Evolutionary conservation across 1,140 invertebrate species (phyloP).

Genomic region (Aphis gossypii): DNA sequence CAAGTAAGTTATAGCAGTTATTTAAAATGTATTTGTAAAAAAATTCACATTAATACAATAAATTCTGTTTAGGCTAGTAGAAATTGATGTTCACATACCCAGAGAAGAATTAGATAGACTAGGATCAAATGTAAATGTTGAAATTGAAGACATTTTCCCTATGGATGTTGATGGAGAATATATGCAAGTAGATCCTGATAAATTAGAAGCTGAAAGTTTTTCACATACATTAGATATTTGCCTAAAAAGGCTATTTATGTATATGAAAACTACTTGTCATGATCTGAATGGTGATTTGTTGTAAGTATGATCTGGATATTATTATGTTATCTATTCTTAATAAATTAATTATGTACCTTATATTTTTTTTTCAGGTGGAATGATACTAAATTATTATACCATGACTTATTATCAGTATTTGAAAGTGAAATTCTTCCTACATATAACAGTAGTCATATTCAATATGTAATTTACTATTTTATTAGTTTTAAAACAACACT

Average conservation of each 20-base stretch:
- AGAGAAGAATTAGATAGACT: constrained; percentile 67
- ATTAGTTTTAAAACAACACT: constrained; percentile 75
- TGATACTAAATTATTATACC: constrained; percentile 62
- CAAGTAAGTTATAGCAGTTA: constrained; percentile 67
- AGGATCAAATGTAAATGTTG: constrained; percentile 63
- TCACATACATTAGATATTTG: constrained; percentile 72
- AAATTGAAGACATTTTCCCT: constrained; percentile 65
- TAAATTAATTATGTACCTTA: neutral
- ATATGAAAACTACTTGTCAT: constrained; percentile 67
- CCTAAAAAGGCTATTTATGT: constrained; percentile 71
- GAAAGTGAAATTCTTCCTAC: constrained; percentile 78
- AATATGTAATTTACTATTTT: constrained; percentile 81
- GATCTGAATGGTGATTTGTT: constrained; percentile 60
- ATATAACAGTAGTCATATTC: constrained; percentile 77
- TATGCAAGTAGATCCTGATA: constrained; percentile 63
- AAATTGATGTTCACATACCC: constrained; percentile 73
- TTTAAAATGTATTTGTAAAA: neutral
- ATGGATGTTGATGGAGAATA: constrained; percentile 66
- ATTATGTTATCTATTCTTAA: neutral
- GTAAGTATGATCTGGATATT: neutral
- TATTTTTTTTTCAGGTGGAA: constrained; percentile 63
- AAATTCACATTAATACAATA: neutral
- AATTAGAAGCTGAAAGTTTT: constrained; percentile 65
- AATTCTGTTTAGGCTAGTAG: neutral
- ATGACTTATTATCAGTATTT: constrained; percentile 67